Base-by-base conservation (phyloP, 1,140 invertebrate genomes). In the Sitophilus oryzae region DNA sequence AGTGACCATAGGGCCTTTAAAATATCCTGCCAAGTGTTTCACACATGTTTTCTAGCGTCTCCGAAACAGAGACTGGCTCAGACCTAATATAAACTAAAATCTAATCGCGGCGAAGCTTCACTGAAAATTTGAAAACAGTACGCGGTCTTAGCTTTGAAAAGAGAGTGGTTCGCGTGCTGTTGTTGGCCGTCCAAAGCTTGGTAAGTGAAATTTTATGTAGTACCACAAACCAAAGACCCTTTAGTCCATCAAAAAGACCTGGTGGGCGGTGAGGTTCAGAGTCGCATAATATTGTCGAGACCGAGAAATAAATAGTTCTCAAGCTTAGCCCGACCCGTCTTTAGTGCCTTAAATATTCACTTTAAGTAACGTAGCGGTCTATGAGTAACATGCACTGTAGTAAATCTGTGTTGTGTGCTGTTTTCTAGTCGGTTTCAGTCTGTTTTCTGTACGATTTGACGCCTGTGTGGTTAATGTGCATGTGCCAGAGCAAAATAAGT, bases 1-100 rank as follows among this genome's bases (percentile, higher is more conserved):
- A n/a, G n/a, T 40, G n/a, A 40, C 18, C 18, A 40, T 5, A 40
- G 38, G 19, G 19, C 14, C 38, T 20, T 30, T 30, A 30, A 5
- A 11, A 30, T 6, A 5, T 30, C 5, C 11, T 30, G 25, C 5
- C 25, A 30, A 30, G 25, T 30, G 25, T 30, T 30, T 30, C 25
- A 30, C 25, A 30, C 11, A 11, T 30, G 25, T 30, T 30, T 5
- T 30, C 25, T 30, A 11, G 5, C 11, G 25, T 30, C 25, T 5
- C 25, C 25, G 11, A 30, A 6, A 5, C 25, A 30, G 11, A 11
- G 5, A 30, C 11, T 30, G 41, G 23, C n/a, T n/a, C n/a, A 44
- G 35, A 37, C 51, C 42, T 52, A 52, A 52, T 52, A 52, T 52
- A 52, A 52, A 52, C 40, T 45, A 46, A 46, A 46, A 44, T 41